Conservation (phyloP, 2,888 invertebrate genomes). For the Eumerus sabulonum region DNA sequence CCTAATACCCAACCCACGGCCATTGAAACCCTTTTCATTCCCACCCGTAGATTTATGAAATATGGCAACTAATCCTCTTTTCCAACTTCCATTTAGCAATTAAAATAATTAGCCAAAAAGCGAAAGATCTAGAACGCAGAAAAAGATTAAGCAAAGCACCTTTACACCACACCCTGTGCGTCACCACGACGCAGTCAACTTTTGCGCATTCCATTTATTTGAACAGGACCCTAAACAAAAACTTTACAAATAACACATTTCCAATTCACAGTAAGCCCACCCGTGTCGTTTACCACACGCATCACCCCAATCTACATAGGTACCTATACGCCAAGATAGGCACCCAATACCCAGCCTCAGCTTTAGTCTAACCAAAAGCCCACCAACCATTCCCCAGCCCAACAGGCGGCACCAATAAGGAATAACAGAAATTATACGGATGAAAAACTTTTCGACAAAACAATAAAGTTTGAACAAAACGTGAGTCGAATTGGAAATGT, state of each 20-base stretch:
- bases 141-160: no score
- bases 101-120: slow-evolving; percentile 61
- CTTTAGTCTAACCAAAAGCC: background rate
- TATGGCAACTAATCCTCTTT: slow-evolving; percentile 50
- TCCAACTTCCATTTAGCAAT: slow-evolving; percentile 43
- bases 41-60: slow-evolving; percentile 33
- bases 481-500: slow-evolving; percentile 67
- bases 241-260: slow-evolving; percentile 68
- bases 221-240: slow-evolving; percentile 30
- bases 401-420: slow-evolving; percentile 59
- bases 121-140: no score
- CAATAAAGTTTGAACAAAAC: slow-evolving; percentile 69
- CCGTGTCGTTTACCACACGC: slow-evolving; percentile 2
- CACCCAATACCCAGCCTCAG: slow-evolving; percentile 13
- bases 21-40: no score
- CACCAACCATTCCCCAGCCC: slow-evolving; percentile 22
- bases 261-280: slow-evolving; percentile 50
- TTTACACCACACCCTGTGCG: no score
- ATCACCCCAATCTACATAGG: no score
- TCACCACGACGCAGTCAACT: slow-evolving; percentile 7
- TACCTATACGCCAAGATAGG: background rate
- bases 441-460: slow-evolving; percentile 69
- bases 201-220: slow-evolving; percentile 39
- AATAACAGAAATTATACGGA: slow-evolving; percentile 69
- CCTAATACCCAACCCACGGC: no score